Evolutionary conservation across 23 tunicate species (phyloP), one percentile per base, ranked within the genome.

Genomic region (Clavelina lepadiformis): DNA sequence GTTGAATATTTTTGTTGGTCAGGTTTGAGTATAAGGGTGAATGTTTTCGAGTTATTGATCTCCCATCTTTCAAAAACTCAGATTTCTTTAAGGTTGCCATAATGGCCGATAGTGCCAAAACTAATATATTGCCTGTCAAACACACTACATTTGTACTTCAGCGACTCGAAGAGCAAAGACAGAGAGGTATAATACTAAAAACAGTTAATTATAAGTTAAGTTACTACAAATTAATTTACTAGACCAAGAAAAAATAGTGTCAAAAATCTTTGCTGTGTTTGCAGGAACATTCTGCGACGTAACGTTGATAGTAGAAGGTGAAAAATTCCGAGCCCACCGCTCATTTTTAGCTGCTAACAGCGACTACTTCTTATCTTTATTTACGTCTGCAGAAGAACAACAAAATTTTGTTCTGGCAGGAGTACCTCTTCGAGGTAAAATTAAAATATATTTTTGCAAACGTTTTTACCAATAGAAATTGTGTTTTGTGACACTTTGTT

Each of bases 91-190:
- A n/a, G n/a, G n/a, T n/a, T n/a, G n/a, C n/a, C n/a, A n/a, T n/a
- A 3, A 79, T 69, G 85, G 56, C 77, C 15, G 76, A 79, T 33
- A 50, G 46, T 3, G 77, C 49, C 7, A 31, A 55, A 49, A 79
- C 85, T 13, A 70, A 79, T 53, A 70, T 79, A 2, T 51, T 79
- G 7, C 85, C 77, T 0, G 76, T 79, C 0, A 79, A 70, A 49
- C 85, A 79, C 51, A 69, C 85, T 5, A 58, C 85, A n/a, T 79
- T 46, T 36, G 85, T 79, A n/a, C 56, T 79, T 58, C 85, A 79
- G 47, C 77, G 85, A 31, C 51, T 79, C 19, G 49, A 79, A 8
- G 85, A 79, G 33, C 85, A 79, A 46, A 29, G 85, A 23, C 33
- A 2, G 3, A 79, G 61, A 44, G 85, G 85, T 79, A 51, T 29